A percentile compares a stretch with the other conserved stretches of the same genome.
Evolutionary conservation across 2,113 vertebrate genomes (phyloP).

Genomic region (Gymnobelideus leadbeateri): DNA sequence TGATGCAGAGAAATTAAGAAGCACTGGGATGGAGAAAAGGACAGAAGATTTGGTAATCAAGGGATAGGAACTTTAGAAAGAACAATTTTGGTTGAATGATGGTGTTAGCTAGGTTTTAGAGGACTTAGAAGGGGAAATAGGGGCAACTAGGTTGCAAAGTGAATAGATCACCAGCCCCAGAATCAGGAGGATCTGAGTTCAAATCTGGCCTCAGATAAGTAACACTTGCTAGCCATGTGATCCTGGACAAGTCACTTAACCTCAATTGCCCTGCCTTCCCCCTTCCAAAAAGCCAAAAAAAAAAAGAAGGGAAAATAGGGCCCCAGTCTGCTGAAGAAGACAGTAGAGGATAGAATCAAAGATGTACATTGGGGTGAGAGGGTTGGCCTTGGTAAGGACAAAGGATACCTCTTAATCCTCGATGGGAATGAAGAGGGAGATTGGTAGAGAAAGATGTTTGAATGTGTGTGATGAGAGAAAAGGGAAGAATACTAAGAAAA

Average conservation of each 20-base stretch:
- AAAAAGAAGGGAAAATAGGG: background rate
- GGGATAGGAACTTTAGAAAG: background rate
- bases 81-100: background rate
- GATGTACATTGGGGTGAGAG: background rate
- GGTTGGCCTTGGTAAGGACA: background rate
- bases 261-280: too few relatives aligned
- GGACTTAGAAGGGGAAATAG: background rate
- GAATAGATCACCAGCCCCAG: too few relatives aligned
- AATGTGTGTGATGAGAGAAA: background rate
- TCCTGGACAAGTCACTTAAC: too few relatives aligned
- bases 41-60: background rate
- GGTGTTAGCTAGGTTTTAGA: background rate
- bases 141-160: too few relatives aligned
- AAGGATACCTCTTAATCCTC: background rate
- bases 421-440: background rate
- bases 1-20: background rate
- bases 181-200: too few relatives aligned
- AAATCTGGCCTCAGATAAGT: too few relatives aligned
- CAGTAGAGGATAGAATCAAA: background rate
- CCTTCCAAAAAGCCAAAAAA: too few relatives aligned
- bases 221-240: too few relatives aligned
- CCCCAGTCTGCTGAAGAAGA: background rate
- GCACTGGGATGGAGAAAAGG: background rate
- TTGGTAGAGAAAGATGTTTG: too few relatives aligned
- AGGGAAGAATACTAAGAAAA: background rate